These are phyloP conservation scores for Eleginops maclovinus DNA, from an alignment of 2,113 vertebrate species.

Conservation along the genomic window DNA sequence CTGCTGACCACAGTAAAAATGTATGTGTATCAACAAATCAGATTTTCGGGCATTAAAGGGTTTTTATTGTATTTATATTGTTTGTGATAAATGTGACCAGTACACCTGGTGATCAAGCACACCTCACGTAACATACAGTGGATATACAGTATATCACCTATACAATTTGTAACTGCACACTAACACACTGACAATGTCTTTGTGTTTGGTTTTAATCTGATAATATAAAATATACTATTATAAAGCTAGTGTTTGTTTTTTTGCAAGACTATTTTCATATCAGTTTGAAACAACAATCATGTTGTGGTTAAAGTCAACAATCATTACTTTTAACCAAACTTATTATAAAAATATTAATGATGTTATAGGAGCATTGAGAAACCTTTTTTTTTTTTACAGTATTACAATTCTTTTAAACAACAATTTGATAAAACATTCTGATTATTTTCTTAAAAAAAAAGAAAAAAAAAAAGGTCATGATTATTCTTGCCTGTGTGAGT, in stretches of 20 bases:
- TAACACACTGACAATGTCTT: neutral
- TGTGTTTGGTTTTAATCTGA: neutral
- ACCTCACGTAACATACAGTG: neutral
- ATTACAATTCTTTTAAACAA: neutral
- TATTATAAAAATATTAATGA: no score
- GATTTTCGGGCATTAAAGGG: constrained; percentile 7
- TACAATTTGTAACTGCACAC: neutral
- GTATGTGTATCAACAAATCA: neutral
- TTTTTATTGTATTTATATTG: no score
- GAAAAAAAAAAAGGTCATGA: no score
- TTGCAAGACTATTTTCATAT: neutral
- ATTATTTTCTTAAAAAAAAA: no score
- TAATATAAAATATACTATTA: neutral
- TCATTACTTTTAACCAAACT: neutral
- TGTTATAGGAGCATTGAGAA: no score
- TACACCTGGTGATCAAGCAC: neutral
- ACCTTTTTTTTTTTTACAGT: neutral
- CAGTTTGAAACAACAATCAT: neutral
- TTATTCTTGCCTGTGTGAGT: no score
- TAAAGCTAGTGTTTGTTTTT: neutral
- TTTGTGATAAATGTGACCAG: neutral
- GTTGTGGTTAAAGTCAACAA: neutral
- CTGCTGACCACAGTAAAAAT: constrained; percentile 9
- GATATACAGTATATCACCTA: neutral
- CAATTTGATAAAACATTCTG: neutral